Conservation (phyloP, 2,113 vertebrate genomes). For the Campylomormyrus numenius region DNA sequence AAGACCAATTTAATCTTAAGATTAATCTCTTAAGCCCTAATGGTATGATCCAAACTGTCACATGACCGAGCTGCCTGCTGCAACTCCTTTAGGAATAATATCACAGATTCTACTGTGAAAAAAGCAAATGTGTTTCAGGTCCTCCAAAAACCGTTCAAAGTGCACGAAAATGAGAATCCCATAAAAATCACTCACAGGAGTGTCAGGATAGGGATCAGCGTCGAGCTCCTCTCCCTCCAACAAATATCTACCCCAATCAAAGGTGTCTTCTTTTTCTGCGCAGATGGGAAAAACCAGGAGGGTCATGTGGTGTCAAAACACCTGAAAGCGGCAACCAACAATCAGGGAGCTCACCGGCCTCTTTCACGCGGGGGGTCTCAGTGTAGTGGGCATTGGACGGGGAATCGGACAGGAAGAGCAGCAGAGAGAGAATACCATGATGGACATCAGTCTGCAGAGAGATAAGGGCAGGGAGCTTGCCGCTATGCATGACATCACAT, state of each 20-base stretch:
- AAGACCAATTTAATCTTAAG: neutral
- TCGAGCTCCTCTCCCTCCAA: constrained; percentile 86
- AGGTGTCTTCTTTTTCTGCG: constrained; percentile 75
- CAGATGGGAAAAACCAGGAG: neutral
- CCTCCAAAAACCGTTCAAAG: neutral
- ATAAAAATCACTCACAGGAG: constrained; percentile 73
- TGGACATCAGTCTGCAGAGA: constrained; percentile 63
- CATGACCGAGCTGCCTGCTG: neutral
- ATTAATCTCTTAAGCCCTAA: neutral
- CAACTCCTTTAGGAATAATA: neutral
- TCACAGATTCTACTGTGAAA: neutral
- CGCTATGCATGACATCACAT: neutral
- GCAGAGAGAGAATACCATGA: constrained; percentile 77
- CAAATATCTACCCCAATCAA: constrained; percentile 90
- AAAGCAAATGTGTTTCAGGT: neutral
- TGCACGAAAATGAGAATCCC: neutral
- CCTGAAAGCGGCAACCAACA: neutral
- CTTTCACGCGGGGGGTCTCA: constrained; percentile 72
- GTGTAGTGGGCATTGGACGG: constrained; percentile 80
- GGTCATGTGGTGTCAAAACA: constrained; percentile 20
- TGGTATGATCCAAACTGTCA: neutral
- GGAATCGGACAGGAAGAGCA: constrained; percentile 82
- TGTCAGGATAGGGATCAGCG: constrained; percentile 65
- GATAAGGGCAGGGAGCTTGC: neutral
- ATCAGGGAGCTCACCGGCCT: constrained; percentile 46